A percentile compares a stretch with the other conserved stretches of the same genome.
Conservation (phyloP, 2,888 invertebrate species). For the Andricus quercusramuli region DNA sequence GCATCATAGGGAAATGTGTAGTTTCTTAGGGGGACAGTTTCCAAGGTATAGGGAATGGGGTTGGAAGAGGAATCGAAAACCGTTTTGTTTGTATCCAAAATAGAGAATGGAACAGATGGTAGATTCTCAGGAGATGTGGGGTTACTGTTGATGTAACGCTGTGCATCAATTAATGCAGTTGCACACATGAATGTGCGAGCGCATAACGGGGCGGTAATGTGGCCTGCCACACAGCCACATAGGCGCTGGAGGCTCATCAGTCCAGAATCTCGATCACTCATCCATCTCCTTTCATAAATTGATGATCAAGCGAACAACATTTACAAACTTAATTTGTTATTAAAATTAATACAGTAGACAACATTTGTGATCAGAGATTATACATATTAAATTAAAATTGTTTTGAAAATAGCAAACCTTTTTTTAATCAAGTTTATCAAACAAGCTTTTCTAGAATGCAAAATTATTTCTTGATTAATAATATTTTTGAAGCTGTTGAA, state of each 20-base stretch:
- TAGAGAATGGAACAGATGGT: slow-evolving; percentile 66
- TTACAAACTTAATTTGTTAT: no score
- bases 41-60: neutral
- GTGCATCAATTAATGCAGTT: slow-evolving; percentile 75
- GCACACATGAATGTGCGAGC: slow-evolving; percentile 73
- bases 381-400: neutral
- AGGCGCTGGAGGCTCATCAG: slow-evolving; percentile 67
- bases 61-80: slow-evolving; percentile 1
- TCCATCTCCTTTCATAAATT: neutral
- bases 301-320: no score
- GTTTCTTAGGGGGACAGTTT: neutral
- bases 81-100: slow-evolving; percentile 59
- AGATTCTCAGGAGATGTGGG: slow-evolving; percentile 72
- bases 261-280: slow-evolving; percentile 60
- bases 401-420: no score
- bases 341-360: no score
- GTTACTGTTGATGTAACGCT: slow-evolving; percentile 69
- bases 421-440: no score
- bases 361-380: no score
- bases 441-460: no score
- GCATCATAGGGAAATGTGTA: neutral
- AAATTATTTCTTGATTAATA: no score
- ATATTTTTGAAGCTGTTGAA: no score
- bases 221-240: slow-evolving; percentile 66
- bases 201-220: slow-evolving; percentile 71